Evolutionary conservation across 2,113 vertebrate genomes (phyloP), one percentile per base, ranked within the genome.

Genomic region (Brachypteracias leptosomus): DNA sequence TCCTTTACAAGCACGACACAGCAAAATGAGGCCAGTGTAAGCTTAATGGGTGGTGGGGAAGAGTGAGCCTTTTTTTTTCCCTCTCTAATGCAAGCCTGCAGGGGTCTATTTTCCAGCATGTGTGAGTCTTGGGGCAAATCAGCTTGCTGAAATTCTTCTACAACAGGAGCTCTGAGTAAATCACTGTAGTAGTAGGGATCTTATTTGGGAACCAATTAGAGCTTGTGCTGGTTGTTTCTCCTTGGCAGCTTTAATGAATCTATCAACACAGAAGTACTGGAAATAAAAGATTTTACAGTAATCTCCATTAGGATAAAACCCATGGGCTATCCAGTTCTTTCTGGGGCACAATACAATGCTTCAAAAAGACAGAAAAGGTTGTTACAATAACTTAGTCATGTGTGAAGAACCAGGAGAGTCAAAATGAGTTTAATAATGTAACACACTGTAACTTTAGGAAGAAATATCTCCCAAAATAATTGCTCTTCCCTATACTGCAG

Each of bases 161-260:
- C 54, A 90, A 80, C 18, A 67, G 68, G n/a, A 85, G 19, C n/a
- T 81, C 44, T 2, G 1, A 72, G 77, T 76, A 93, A 92, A 81
- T 95, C 82, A 88, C 40, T 75, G 52, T 31, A 51, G 62, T 76
- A 75, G 61, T 57, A 80, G 54, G 29, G 62, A 93, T 92, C 89
- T 81, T 91, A 61, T 65, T 72, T 72, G 63, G 86, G 55, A 96
- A 83, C 85, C 93, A 97, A 90, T 92, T 89, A 95, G 70, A 88
- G 75, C 54, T 95, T 86, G 62, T 57, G 54, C 58, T 78, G 33
- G 47, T 95, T 91, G 76, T 87, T 94, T 84, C 49, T 95, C 67
- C 68, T 91, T 29, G 52, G 40, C 58, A 85, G 28, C 62, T 93
- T 86, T 90, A 94, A 93, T 92, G 82, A 90, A n/a, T 62, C 44